These are phyloP conservation scores for Seladonia tumulorum DNA, from an alignment of 2,888 invertebrate species.

Conservation along the genomic window DNA sequence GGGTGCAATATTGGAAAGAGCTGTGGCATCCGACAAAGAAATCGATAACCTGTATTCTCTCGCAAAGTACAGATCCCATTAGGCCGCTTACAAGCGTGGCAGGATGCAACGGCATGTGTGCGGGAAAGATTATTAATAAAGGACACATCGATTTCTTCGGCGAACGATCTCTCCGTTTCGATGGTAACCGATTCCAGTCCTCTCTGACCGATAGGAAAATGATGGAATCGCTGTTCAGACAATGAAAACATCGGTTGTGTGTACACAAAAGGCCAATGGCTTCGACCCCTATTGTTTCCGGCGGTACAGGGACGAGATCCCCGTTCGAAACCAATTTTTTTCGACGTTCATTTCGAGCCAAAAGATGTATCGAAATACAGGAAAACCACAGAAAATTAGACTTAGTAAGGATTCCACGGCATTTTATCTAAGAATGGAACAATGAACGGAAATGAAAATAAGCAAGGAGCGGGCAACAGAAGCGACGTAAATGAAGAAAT, in stretches of 20 bases:
- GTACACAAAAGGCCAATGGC: neutral
- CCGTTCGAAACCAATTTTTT: neutral
- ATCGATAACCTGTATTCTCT: conserved; percentile 60
- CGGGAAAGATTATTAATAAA: conserved; percentile 38
- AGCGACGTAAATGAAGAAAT: neutral
- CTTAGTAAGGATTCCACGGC: neutral
- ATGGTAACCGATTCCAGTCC: neutral
- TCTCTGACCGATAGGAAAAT: neutral
- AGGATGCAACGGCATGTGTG: conserved; percentile 32
- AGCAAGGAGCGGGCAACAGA: neutral
- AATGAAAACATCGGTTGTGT: neutral
- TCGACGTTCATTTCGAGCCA: neutral
- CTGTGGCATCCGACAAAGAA: conserved; percentile 49
- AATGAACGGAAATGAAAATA: neutral
- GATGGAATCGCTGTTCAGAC: neutral
- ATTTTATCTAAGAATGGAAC: neutral
- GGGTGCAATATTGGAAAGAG: conserved; percentile 58
- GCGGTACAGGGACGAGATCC: neutral
- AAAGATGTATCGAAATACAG: neutral
- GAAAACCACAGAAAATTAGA: neutral
- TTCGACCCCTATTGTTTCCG: neutral
- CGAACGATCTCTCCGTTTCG: neutral
- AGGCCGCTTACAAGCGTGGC: conserved; percentile 43
- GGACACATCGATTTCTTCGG: conserved; percentile 21
- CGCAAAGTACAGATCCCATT: conserved; percentile 56